These are phyloP conservation scores for Syngnathus typhle DNA, from an alignment of 2,113 vertebrate species.

Conservation along the genomic window DNA sequence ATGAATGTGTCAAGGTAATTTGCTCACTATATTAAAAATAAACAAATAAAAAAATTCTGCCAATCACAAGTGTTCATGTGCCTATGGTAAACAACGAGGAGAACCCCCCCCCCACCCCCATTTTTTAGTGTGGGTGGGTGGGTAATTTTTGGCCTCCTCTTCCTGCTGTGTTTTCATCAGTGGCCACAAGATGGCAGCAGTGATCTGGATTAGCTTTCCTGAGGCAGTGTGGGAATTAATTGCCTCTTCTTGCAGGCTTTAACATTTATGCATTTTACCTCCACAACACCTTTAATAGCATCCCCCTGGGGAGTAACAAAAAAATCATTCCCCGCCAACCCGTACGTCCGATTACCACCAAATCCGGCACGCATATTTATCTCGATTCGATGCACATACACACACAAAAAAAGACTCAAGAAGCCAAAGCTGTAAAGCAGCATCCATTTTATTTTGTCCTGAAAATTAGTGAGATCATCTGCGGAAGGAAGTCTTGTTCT, in stretches of 20 bases:
- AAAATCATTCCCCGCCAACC: background rate
- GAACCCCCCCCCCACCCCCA: background rate
- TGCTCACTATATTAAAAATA: too few relatives aligned
- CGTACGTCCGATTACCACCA: background rate
- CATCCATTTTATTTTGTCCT: too few relatives aligned
- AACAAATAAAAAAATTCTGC: too few relatives aligned
- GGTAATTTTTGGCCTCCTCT: background rate
- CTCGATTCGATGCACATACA: background rate
- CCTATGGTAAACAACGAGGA: background rate
- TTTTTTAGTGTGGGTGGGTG: too few relatives aligned
- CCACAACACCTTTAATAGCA: background rate
- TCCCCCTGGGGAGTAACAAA: background rate
- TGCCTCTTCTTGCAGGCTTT: background rate
- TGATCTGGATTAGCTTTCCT: slow-evolving; percentile 30
- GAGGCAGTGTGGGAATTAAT: slow-evolving; percentile 22
- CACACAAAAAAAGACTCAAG: background rate
- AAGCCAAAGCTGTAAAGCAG: background rate
- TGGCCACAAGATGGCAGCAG: slow-evolving; percentile 67
- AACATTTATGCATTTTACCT: background rate
- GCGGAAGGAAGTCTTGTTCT: slow-evolving; percentile 34
- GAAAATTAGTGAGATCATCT: slow-evolving; percentile 4
- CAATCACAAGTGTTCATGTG: too few relatives aligned
- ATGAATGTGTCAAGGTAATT: too few relatives aligned
- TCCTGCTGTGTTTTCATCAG: slow-evolving; percentile 1
- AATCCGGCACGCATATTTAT: background rate